Evolutionary conservation across 2,797 vertebrate genomes (phyloP).

Genomic region (Crenuchus spilurus): DNA sequence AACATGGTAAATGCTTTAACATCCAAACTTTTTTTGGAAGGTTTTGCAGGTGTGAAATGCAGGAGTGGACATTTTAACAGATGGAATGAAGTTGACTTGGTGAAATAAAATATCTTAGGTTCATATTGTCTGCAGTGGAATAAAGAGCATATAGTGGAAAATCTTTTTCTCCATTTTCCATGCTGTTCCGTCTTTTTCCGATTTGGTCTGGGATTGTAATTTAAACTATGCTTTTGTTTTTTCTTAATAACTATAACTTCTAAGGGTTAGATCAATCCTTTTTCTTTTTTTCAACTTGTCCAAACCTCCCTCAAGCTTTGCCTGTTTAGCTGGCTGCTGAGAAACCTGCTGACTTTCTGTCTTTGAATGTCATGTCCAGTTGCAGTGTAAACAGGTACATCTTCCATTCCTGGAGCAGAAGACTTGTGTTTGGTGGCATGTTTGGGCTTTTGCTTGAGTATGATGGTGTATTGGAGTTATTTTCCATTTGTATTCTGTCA

Average conservation of each 20-base stretch:
- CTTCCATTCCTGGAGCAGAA: not conserved
- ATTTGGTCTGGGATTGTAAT: too few relatives aligned
- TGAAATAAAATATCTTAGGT: too few relatives aligned
- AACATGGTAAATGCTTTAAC: too few relatives aligned
- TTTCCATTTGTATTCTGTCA: constrained; percentile 12
- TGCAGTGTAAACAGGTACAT: not conserved
- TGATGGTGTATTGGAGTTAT: not conserved
- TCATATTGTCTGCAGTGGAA: too few relatives aligned
- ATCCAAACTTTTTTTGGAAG: too few relatives aligned
- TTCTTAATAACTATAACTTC: not conserved
- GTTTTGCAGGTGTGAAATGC: too few relatives aligned
- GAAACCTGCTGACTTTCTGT: not conserved
- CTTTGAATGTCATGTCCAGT: not conserved
- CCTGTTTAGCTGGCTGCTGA: constrained; percentile 5
- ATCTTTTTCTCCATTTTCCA: too few relatives aligned
- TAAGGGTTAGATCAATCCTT: not conserved
- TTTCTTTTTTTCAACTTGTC: not conserved
- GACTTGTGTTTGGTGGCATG: constrained; percentile 28
- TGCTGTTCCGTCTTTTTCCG: too few relatives aligned
- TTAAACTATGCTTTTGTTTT: not conserved
- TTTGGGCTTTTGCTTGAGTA: constrained; percentile 25
- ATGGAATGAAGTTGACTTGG: too few relatives aligned
- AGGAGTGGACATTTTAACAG: too few relatives aligned
- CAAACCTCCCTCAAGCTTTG: not conserved
- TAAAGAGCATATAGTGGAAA: too few relatives aligned